phyloP scores from a whole-genome alignment of 2,888 invertebrate genomes.

The Helobdella robusta region DNA sequence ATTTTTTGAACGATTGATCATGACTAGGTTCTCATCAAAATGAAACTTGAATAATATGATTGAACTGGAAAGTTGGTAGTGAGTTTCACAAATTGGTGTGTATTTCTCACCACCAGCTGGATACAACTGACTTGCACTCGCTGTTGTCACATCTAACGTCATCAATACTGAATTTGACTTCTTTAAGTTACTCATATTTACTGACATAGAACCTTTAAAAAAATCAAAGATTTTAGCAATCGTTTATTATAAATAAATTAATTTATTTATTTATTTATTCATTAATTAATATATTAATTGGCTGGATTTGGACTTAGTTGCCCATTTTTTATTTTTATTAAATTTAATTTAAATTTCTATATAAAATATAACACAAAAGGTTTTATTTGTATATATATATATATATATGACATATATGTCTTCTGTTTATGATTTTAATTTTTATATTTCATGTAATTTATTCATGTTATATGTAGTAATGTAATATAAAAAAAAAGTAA shows the following conservation, averaged over 20 bases:
- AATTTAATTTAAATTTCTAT: background rate
- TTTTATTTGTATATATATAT: background rate
- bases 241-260: background rate
- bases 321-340: background rate
- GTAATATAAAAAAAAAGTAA: no score
- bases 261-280: background rate
- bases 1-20: background rate
- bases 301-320: no score
- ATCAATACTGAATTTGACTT: background rate
- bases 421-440: no score
- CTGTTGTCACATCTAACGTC: constrained; percentile 16
- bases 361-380: background rate
- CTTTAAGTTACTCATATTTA: constrained; percentile 13
- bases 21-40: constrained; percentile 9
- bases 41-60: constrained; percentile 10
- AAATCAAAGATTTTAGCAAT: constrained; percentile 4
- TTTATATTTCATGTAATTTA: no score
- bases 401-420: no score
- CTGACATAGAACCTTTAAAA: constrained; percentile 12
- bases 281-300: no score
- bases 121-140: constrained; percentile 17
- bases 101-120: constrained; percentile 3
- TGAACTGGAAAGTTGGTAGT: background rate
- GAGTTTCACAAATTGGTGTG: constrained; percentile 4
- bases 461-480: no score